Evolutionary conservation across 2,888 invertebrate genomes (phyloP), one percentile per base, ranked within the genome.

Genomic region (Melangyna quadrimaculata): DNA sequence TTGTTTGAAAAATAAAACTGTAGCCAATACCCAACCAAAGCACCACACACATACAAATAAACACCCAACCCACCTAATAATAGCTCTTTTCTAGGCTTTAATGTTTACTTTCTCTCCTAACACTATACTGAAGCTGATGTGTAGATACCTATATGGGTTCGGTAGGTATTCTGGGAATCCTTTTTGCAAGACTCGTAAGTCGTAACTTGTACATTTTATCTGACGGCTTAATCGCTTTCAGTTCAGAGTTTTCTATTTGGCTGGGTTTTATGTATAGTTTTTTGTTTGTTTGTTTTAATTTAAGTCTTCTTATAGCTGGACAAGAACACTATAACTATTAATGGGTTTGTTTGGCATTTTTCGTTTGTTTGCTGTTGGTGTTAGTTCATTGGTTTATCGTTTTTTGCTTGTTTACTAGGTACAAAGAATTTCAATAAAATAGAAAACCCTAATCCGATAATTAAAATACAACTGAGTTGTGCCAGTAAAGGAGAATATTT

Each of bases 161-260:
- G 24, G 27, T 67, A 48, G 43, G 48, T 48, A 37, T 35, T 69
- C 8, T 37, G 71, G 27, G 61, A 84, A 53, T 75, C 83, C 75
- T 70, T 67, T n/a, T 69, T 67, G 72, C 65, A 77, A 48, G 61
- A 61, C 72, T 84, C 84, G 84, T 84, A 84, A 61, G 69, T 84
- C 84, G 84, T 84, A 84, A 84, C 84, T 84, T 84, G 75, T 80
- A 72, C 79, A 37, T 71, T 84, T 84, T 84, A 84, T 84, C 84
- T 69, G 84, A 84, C 72, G 80, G 84, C 80, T 84, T 84, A 84
- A 84, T 84, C 80, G 72, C 73, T 80, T 84, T 84, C 80, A 75
- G 80, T 72, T 71, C 65, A 27, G 65, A 69, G 72, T 72, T 73
- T 63, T 67, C 67, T 57, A 63, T 71, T 61, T 8, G 48, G 14